Evolutionary conservation across 2,888 invertebrate species (phyloP).

Genomic region (Cataglyphis altisquamis): DNA sequence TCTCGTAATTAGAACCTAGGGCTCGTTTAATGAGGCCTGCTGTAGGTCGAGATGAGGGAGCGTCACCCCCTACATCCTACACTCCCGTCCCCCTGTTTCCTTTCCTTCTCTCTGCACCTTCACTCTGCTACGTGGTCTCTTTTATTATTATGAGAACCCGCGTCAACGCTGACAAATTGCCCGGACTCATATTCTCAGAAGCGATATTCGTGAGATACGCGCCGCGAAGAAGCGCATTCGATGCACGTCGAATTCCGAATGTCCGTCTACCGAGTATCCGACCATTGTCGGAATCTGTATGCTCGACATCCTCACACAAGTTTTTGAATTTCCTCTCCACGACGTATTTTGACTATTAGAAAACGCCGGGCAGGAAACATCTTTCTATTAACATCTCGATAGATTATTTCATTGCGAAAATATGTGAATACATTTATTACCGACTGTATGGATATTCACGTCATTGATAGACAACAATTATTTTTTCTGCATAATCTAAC

Average conservation of each 20-base stretch:
- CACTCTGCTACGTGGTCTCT: conserved; percentile 40
- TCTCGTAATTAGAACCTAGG: conserved; percentile 68
- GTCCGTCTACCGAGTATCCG: conserved; percentile 18
- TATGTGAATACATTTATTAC: background rate
- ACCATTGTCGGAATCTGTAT: conserved; percentile 3
- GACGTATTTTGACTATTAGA: background rate
- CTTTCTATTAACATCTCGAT: background rate
- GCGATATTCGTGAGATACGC: conserved; percentile 65
- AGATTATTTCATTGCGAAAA: background rate
- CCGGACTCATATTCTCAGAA: conserved; percentile 61
- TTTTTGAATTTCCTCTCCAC: background rate
- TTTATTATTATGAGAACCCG: conserved; percentile 67
- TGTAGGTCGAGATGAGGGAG: conserved; percentile 60
- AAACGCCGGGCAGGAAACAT: background rate
- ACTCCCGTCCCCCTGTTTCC: background rate
- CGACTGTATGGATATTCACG: background rate
- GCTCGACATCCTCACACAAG: background rate
- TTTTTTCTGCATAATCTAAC: background rate
- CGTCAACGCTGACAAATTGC: conserved; percentile 74
- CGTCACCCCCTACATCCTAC: background rate
- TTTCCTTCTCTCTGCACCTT: background rate
- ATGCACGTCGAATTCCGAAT: conserved; percentile 48
- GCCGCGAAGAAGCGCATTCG: conserved; percentile 41
- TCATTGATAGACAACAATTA: background rate
- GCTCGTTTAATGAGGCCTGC: conserved; percentile 71